phyloP scores from a whole-genome alignment of 2,113 vertebrate species.

The Catagonus wagneri region DNA sequence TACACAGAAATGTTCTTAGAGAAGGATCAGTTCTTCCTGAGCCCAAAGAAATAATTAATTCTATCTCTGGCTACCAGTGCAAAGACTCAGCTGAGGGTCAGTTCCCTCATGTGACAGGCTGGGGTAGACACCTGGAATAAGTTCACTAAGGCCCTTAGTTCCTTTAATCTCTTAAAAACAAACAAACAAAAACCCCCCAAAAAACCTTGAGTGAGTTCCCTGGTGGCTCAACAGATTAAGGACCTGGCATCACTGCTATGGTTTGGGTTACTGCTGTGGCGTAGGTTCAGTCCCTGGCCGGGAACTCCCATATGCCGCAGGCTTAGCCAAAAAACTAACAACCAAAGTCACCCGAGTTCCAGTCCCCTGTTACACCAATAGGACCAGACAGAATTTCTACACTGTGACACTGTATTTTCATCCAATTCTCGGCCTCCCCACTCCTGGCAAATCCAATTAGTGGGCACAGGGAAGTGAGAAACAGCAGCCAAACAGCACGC shows the following conservation, averaged over 20 bases:
- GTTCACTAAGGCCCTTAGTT: neutral
- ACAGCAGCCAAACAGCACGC: neutral
- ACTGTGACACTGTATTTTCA: neutral
- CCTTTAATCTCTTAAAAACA: neutral
- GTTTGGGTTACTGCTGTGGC: too few species aligned
- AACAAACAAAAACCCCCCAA: too few species aligned
- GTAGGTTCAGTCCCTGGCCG: too few species aligned
- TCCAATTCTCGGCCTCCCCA: neutral
- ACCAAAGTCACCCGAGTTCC: neutral
- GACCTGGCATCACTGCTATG: too few species aligned
- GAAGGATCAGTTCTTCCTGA: neutral
- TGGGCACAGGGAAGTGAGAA: neutral
- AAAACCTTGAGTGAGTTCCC: too few species aligned
- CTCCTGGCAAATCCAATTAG: neutral
- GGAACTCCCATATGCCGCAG: too few species aligned
- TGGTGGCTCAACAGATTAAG: too few species aligned
- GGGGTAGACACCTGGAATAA: neutral
- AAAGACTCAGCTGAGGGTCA: neutral
- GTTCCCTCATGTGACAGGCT: neutral
- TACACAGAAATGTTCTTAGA: neutral
- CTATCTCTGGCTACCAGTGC: neutral
- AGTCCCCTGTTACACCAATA: neutral
- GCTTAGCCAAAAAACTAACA: too few species aligned
- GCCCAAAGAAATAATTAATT: conserved; percentile 11
- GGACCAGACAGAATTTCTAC: neutral